Base-by-base conservation (phyloP, 1,140 invertebrate species). In the Eupristina koningsbergeri region DNA sequence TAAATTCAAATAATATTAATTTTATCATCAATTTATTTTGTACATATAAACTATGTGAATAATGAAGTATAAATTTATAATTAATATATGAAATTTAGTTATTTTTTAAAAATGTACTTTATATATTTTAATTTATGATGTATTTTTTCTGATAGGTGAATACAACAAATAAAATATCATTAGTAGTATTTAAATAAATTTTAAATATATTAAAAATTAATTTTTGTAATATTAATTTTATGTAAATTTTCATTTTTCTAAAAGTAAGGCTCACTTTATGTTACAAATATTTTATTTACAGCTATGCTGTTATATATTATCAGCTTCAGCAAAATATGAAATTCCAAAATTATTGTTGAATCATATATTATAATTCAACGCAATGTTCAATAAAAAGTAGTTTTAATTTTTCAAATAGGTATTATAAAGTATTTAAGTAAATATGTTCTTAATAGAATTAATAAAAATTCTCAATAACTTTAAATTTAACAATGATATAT, bases 401-500 rank as follows among this genome's bases (percentile, higher is more conserved):
- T 61, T 64, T 64, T 64, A 64, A 64, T 64, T 11, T 31, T 64
- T 64, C 34, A 31, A 64, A 64, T 64, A 64, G 61, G 34, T 64
- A 63, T 63, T 63, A 64, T 31, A 64, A 64, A 64, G 13, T 64
- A 64, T 34, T 17, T 29, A 29, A n/a, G n/a, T n/a, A 63, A 63
- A 63, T 34, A 64, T 26, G 53, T 58, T 58, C 26, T 58, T 6
- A 58, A 58, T 58, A 58, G 22, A 58, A 58, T 26, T 22, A 64
- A 3, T 64, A 6, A 34, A 34, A 64, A 64, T 13, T 34, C 8
- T 64, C 13, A 34, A 64, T 15, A 64, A 11, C 34, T 64, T 41
- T 41, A 71, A 41, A 41, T 71, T 71, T 71, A 71, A 71, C 67
- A 71, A 71, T 41, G 7, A 11, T 71, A 36, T 8, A 71, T 69